Evolutionary conservation across 2,888 invertebrate genomes (phyloP).

Genomic region (Corbicula japonica): DNA sequence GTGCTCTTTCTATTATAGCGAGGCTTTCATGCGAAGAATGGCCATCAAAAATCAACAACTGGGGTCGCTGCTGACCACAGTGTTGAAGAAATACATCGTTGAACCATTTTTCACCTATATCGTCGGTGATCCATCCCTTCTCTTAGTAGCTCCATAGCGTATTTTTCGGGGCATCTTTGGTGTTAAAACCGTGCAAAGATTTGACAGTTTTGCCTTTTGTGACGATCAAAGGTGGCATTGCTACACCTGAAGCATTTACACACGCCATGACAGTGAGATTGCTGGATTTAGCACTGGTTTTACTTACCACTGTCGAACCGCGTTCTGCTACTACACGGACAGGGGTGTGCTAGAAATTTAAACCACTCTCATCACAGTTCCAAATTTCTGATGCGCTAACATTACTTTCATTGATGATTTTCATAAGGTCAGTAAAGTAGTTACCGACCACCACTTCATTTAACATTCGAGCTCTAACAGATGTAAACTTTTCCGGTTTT

Average conservation of each 20-base stretch:
- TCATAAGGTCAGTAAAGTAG: constrained; percentile 39
- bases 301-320: constrained; percentile 12
- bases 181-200: constrained; percentile 56
- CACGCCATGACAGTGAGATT: constrained; percentile 51
- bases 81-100: constrained; percentile 53
- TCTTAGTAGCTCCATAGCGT: constrained; percentile 60
- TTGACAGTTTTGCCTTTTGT: constrained; percentile 64
- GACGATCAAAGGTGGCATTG: constrained; percentile 60
- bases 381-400: constrained; percentile 9
- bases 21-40: constrained; percentile 65
- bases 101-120: constrained; percentile 70
- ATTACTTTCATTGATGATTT: constrained; percentile 17
- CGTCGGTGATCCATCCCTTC: constrained; percentile 70
- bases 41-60: constrained; percentile 63
- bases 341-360: constrained; percentile 23
- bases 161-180: constrained; percentile 33
- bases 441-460: constrained; percentile 35
- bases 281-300: constrained; percentile 16
- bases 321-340: constrained; percentile 21
- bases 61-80: constrained; percentile 64
- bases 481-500: constrained; percentile 40
- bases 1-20: constrained; percentile 59
- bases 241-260: constrained; percentile 56
- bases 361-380: constrained; percentile 38
- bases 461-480: constrained; percentile 38